Base-by-base conservation (phyloP, 2,888 invertebrate genomes). In the Callyntrura guangdongensis region DNA sequence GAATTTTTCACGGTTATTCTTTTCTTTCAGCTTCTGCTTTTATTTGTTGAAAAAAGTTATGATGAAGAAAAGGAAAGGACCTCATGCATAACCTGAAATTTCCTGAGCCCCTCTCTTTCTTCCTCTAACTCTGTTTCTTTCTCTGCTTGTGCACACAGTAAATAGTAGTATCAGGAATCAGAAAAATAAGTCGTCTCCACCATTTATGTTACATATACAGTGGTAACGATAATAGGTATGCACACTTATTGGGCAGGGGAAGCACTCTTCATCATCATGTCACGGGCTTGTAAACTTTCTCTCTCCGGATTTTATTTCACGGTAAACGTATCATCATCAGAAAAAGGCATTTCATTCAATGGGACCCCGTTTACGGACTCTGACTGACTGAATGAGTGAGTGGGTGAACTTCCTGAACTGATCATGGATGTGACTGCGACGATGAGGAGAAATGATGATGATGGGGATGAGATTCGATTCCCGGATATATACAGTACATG, bases 71-170 rank as follows among this genome's bases (percentile, higher is more conserved):
- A 61, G 56, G 36, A 74, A 74, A 53, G 12, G 82, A 61, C 64
- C 82, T 86, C 86, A 86, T 90, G 86, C 85, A 90, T 90, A 90
- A 82, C 86, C 86, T 77, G 67, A 67, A 59, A 61, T 81, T 90
- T 90, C 90, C 90, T 90, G 36, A 36, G 36, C 36, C 36, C 6
- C 36, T 36, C 36, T 2, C 36, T 36, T 36, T 36, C 36, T 36
- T 36, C n/a, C n/a, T n/a, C n/a, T n/a, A n/a, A n/a, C n/a, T n/a
- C n/a, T n/a, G n/a, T n/a, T n/a, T n/a, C 36, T 36, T 36, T 36
- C 36, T 36, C 36, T 4, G 67, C 61, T 20, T 53, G n/a, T 12
- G n/a, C 20, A 25, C 17, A 56, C 12, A 49, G 22, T 45, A 72
- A 45, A 47, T 72, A 47, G 47, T 49, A 74, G 77, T 47, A 49